Conservation (phyloP, 2,113 vertebrate genomes). For the Fukomys damarensis region DNA sequence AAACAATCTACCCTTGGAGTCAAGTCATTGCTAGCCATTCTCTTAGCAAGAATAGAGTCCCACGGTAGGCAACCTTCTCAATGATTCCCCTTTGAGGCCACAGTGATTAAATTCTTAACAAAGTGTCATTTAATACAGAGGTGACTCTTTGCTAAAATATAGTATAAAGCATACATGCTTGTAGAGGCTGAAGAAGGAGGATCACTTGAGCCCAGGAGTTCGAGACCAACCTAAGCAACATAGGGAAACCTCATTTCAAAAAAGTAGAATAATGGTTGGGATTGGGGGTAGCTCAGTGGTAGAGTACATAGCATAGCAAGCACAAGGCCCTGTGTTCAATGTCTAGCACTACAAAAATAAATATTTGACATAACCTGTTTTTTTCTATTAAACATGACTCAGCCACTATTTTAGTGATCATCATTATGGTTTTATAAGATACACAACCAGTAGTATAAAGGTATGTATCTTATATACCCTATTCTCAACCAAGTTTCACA, state of each 20-base stretch:
- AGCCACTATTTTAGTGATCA: neutral
- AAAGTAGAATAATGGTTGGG: neutral
- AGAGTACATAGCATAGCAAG: neutral
- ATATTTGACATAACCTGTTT: neutral
- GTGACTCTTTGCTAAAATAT: neutral
- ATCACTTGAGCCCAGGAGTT: neutral
- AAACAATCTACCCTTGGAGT: conserved; percentile 34
- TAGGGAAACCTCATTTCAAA: neutral
- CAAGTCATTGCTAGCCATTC: neutral
- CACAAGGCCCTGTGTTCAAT: neutral
- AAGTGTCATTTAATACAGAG: conserved; percentile 38
- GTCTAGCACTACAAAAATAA: neutral
- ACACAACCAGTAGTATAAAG: neutral
- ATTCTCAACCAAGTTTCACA: conserved; percentile 36
- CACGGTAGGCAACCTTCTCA: neutral
- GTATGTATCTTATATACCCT: neutral
- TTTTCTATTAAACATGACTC: conserved; percentile 18
- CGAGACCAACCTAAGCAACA: neutral
- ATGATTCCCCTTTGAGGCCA: neutral
- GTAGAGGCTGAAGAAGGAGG: neutral
- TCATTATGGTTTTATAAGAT: conserved; percentile 35
- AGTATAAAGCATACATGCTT: neutral
- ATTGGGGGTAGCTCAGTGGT: neutral
- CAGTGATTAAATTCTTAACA: conserved; percentile 16
- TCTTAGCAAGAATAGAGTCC: conserved; percentile 6